A percentile compares a stretch with the other conserved stretches of the same genome.
Conservation (phyloP, 2,888 invertebrate genomes). For the Smittia aterrima region DNA sequence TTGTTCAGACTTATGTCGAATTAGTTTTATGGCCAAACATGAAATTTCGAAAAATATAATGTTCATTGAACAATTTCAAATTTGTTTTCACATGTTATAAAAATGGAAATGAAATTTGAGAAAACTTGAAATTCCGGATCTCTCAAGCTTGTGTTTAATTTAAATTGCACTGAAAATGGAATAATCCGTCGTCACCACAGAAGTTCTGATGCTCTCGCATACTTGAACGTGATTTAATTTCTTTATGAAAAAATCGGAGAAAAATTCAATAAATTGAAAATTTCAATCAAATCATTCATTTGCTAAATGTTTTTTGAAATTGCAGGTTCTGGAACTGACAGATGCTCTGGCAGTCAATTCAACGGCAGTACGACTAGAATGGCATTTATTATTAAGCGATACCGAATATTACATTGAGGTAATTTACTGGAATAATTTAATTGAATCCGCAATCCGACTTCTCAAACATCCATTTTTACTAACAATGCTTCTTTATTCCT, state of each 20-base stretch:
- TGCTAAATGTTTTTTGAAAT: conserved; percentile 15
- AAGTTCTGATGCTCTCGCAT: too few species aligned
- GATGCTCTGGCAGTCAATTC: conserved; percentile 59
- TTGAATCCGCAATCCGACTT: background rate
- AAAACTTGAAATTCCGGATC: too few species aligned
- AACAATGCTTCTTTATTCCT: background rate
- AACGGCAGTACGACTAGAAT: conserved; percentile 58
- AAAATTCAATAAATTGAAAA: background rate
- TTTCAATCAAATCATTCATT: background rate
- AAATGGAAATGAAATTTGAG: too few species aligned
- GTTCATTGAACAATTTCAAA: too few species aligned
- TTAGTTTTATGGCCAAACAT: too few species aligned
- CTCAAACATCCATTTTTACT: background rate
- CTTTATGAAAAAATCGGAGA: background rate
- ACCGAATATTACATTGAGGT: conserved; percentile 55
- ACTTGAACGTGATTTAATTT: background rate
- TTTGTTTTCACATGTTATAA: too few species aligned
- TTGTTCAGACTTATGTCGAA: too few species aligned
- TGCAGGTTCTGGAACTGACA: conserved; percentile 69
- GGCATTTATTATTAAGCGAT: conserved; percentile 54
- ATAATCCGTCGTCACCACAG: too few species aligned
- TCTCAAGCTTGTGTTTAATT: too few species aligned
- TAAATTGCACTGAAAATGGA: too few species aligned
- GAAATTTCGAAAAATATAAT: too few species aligned
- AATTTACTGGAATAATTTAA: conserved; percentile 42